Evolutionary conservation across 1,140 invertebrate genomes (phyloP).

Genomic region (Drosophila bocqueti): DNA sequence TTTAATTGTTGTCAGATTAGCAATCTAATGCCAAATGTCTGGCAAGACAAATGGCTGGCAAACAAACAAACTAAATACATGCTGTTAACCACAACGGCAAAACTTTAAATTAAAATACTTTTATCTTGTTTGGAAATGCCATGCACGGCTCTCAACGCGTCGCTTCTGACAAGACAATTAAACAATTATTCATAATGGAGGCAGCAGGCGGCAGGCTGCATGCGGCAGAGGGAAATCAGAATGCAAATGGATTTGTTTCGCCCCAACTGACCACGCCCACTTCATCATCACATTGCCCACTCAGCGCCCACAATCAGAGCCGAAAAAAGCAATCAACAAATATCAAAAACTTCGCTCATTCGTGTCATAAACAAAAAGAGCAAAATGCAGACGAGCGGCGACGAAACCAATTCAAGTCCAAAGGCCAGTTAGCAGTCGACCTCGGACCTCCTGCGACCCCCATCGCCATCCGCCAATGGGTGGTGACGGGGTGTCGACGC

Average conservation of each 20-base stretch:
- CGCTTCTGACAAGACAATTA: constrained; percentile 33
- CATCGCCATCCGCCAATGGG: background rate
- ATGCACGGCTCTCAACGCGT: background rate
- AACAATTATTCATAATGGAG: constrained; percentile 27
- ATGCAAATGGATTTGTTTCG: constrained; percentile 50
- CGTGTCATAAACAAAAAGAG: constrained; percentile 70
- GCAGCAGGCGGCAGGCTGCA: background rate
- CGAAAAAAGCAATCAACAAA: constrained; percentile 75
- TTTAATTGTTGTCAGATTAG: constrained; percentile 11
- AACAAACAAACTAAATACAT: constrained; percentile 2
- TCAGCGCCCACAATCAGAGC: constrained; percentile 54
- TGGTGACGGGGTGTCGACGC: constrained; percentile 61
- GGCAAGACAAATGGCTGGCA: constrained; percentile 7
- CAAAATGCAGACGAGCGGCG: constrained; percentile 33
- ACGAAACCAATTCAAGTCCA: constrained; percentile 49
- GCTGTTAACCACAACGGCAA: constrained; percentile 10
- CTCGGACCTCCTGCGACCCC: constrained; percentile 8
- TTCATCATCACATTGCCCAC: constrained; percentile 27
- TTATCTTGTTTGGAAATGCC: constrained; percentile 8
- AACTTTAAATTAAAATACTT: constrained; percentile 13
- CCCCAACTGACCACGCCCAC: constrained; percentile 33
- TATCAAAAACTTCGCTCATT: constrained; percentile 78
- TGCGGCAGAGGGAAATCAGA: constrained; percentile 34
- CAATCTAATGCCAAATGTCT: constrained; percentile 9
- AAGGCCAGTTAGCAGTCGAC: constrained; percentile 61